Conservation (phyloP, 2,888 invertebrate genomes). For the Protophormia terraenovae region DNA sequence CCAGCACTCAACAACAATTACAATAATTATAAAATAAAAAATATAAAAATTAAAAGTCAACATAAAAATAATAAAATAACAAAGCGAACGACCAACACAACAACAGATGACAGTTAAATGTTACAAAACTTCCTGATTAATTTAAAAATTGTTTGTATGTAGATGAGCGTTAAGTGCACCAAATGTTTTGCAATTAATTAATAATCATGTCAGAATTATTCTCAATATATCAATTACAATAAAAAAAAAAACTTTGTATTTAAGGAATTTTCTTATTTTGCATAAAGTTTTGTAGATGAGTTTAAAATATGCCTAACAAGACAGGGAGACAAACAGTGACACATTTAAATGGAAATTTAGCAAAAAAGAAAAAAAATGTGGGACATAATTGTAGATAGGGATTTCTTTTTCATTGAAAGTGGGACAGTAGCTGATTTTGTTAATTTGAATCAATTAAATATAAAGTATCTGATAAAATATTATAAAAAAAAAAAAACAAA, state of each 20-base stretch:
- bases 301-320: neutral
- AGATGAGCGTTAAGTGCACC: neutral
- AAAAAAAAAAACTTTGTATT: neutral
- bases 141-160: neutral
- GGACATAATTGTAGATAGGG: neutral
- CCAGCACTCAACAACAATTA: neutral
- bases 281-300: neutral
- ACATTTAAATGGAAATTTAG: neutral
- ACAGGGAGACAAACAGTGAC: neutral
- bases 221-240: conserved; percentile 24
- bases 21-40: neutral
- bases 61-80: too few species aligned
- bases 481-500: too few species aligned
- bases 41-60: neutral
- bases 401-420: neutral
- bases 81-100: neutral
- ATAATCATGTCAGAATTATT: conserved; percentile 44
- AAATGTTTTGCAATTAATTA: conserved; percentile 17
- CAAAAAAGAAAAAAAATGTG: neutral
- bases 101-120: conserved; percentile 14
- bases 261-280: neutral
- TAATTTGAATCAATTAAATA: too few species aligned
- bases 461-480: too few species aligned
- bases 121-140: conserved; percentile 43
- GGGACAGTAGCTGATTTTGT: neutral